Evolutionary conservation across 2,797 vertebrate genomes (phyloP).

Genomic region (Enteromius afrohamiltoni): DNA sequence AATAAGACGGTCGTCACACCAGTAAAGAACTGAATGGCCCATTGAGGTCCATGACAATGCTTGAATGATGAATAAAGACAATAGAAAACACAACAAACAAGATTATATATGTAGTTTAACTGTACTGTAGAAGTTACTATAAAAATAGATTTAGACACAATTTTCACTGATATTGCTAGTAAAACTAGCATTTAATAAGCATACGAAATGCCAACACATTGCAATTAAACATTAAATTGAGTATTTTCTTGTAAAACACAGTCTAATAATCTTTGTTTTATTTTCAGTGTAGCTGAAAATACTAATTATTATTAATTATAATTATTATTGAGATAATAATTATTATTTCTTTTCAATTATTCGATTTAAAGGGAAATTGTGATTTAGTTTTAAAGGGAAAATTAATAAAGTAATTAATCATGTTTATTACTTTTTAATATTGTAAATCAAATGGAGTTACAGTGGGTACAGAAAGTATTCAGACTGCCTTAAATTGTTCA

Average conservation of each 20-base stretch:
- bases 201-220: neutral
- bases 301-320: no score
- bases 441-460: neutral
- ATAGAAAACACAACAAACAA: conserved; percentile 45
- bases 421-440: neutral
- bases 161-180: neutral
- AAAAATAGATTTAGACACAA: neutral
- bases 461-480: no score
- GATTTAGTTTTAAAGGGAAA: neutral
- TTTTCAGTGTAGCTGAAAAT: neutral
- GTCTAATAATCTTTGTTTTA: no score
- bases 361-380: neutral
- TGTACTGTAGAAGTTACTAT: conserved; percentile 1
- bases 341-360: neutral
- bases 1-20: conserved; percentile 29
- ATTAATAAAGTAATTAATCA: no score
- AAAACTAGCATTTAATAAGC: neutral
- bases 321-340: no score
- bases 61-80: conserved; percentile 52
- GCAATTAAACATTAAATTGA: neutral
- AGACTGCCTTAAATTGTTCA: no score
- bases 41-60: conserved; percentile 38
- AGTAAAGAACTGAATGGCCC: conserved; percentile 12
- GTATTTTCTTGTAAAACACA: neutral
- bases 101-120: conserved; percentile 16